A percentile compares a stretch with the other conserved stretches of the same genome.
Conservation (phyloP, 2,113 vertebrate species). For the Mastomys coucha region DNA sequence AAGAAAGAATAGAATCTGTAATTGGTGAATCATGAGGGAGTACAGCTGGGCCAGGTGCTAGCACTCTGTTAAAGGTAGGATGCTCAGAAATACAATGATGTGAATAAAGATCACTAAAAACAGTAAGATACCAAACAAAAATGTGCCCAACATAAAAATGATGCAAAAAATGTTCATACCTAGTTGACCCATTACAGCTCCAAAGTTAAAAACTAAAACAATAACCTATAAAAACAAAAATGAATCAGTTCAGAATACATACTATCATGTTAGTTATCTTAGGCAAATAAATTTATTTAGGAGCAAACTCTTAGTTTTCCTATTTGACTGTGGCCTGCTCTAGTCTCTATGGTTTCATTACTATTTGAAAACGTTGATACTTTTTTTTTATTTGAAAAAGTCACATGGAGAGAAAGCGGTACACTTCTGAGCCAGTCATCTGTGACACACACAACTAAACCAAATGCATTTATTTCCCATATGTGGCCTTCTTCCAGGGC, state of each 20-base stretch:
- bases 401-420: not conserved
- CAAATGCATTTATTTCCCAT: not conserved
- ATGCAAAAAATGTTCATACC: not conserved
- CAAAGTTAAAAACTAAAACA: not conserved
- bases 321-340: not conserved
- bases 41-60: not conserved
- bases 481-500: not conserved
- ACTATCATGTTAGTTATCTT: not conserved
- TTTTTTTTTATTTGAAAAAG: constrained; percentile 1
- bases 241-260: not conserved
- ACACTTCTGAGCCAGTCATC: not conserved
- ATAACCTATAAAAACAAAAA: not conserved
- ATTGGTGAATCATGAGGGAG: constrained; percentile 1
- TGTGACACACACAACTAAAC: not conserved
- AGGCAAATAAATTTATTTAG: not conserved
- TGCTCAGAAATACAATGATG: constrained; percentile 19
- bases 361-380: not conserved
- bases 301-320: not conserved
- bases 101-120: not conserved
- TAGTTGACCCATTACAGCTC: not conserved
- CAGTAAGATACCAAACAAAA: not conserved
- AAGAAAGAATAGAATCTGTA: not conserved
- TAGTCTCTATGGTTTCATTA: not conserved
- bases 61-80: not conserved
- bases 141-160: not conserved